Evolutionary conservation across 2,797 vertebrate species (phyloP).

Genomic region (Phalloptychus januarius): DNA sequence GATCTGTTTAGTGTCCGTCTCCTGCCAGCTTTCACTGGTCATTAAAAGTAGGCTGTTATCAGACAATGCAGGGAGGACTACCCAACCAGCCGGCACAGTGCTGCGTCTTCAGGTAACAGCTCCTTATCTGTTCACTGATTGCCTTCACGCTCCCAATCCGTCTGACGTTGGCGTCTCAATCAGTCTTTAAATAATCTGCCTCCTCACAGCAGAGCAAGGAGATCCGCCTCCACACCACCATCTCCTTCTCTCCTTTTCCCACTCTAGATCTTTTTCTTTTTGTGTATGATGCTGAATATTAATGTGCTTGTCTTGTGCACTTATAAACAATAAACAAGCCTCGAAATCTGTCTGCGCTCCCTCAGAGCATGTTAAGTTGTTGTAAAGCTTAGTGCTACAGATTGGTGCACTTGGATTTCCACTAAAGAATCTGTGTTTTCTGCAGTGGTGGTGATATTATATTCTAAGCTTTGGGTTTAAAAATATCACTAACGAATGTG

Average conservation of each 20-base stretch:
- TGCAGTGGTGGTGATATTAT: conserved; percentile 56
- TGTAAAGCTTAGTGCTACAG: conserved; percentile 52
- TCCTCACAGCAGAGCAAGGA: conserved; percentile 66
- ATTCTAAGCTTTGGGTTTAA: conserved; percentile 44
- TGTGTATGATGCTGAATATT: conserved; percentile 77
- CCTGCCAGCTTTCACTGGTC: conserved; percentile 84
- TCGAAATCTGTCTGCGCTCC: conserved; percentile 63
- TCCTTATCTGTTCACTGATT: conserved; percentile 84
- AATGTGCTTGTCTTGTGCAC: conserved; percentile 73
- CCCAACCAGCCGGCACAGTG: conserved; percentile 75
- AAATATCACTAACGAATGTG: conserved; percentile 40
- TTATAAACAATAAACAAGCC: conserved; percentile 74
- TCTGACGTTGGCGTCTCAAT: conserved; percentile 86
- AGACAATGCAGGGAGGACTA: conserved; percentile 81
- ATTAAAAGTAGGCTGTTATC: conserved; percentile 85
- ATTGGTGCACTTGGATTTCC: conserved; percentile 53
- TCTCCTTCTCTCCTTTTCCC: conserved; percentile 52
- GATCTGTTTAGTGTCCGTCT: conserved; percentile 83
- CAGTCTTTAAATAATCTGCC: conserved; percentile 87
- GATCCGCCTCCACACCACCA: conserved; percentile 68
- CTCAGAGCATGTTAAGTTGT: conserved; percentile 50
- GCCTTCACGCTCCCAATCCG: conserved; percentile 82
- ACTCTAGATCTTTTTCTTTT: conserved; percentile 55
- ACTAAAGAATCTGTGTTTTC: conserved; percentile 48
- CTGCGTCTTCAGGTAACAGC: conserved; percentile 83